Percentiles rank a stretch among this genome's conserved stretches.
Evolutionary conservation across 2,113 vertebrate species (phyloP).

Genomic region (Aythya baeri): DNA sequence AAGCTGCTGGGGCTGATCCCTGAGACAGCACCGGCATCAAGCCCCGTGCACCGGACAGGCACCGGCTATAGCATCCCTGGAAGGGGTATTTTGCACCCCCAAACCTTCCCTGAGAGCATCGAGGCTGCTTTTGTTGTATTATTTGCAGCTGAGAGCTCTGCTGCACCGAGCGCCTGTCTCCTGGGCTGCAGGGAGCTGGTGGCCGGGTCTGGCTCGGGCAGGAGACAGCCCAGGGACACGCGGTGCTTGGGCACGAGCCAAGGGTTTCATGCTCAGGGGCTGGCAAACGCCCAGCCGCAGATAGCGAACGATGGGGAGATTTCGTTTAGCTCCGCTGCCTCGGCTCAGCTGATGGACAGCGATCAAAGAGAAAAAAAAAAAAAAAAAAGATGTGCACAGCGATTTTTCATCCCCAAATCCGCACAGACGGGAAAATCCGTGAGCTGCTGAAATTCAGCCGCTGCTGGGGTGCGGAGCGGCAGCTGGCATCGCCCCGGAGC

Average conservation of each 20-base stretch:
- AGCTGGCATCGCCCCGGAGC: not conserved
- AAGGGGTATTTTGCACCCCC: too few relatives aligned
- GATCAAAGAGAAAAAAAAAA: not conserved
- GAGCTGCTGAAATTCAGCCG: not conserved
- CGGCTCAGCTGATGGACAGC: fast-evolving
- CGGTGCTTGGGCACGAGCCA: not conserved
- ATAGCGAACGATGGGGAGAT: fast-evolving
- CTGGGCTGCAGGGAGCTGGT: not conserved
- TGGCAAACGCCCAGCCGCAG: not conserved
- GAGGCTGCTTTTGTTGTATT: not conserved
- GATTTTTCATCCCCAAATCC: not conserved
- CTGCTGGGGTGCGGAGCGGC: not conserved
- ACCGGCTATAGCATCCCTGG: too few relatives aligned
- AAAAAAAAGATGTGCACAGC: fast-evolving
- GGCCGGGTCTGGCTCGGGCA: not conserved
- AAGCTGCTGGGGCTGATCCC: too few relatives aligned
- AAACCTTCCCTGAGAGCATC: too few relatives aligned
- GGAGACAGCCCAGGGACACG: not conserved
- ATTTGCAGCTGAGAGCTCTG: not conserved
- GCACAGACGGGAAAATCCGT: not conserved
- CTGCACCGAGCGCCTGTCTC: fast-evolving
- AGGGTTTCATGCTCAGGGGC: fast-evolving
- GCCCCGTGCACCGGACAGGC: too few relatives aligned
- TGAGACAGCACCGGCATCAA: too few relatives aligned
- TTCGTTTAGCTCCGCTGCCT: fast-evolving